Conservation (phyloP, 2,888 invertebrate species). For the Athalia circularis region DNA sequence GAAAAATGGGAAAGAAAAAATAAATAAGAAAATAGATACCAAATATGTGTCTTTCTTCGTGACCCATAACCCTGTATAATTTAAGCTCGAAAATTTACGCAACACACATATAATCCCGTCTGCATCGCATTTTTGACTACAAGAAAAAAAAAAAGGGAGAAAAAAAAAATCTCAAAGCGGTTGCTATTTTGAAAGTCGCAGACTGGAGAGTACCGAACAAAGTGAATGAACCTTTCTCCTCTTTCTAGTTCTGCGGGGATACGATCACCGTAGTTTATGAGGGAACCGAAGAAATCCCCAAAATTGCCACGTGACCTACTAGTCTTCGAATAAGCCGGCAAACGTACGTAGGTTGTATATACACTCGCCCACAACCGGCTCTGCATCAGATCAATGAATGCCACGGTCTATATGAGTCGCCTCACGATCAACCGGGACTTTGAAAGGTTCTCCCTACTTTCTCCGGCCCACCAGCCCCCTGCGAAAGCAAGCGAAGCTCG, state of each 20-base stretch:
- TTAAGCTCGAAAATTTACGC: no score
- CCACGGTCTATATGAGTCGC: slow-evolving; percentile 24
- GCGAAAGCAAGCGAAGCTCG: slow-evolving; percentile 23
- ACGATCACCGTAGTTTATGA: neutral
- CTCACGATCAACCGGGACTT: slow-evolving; percentile 28
- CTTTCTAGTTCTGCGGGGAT: neutral
- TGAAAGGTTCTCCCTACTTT: neutral
- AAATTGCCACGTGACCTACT: slow-evolving; percentile 34
- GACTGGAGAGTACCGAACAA: no score
- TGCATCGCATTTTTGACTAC: no score
- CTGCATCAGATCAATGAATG: slow-evolving; percentile 20
- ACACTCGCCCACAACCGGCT: neutral
- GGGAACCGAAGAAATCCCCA: slow-evolving; percentile 23
- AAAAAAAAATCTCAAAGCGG: no score
- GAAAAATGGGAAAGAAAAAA: no score
- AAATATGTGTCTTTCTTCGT: no score
- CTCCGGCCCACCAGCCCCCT: neutral
- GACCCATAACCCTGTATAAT: no score
- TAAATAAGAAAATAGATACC: no score
- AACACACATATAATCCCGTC: no score
- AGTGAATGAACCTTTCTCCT: neutral
- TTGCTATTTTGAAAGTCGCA: no score
- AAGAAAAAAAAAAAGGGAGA: no score
- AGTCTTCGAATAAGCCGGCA: slow-evolving; percentile 19
- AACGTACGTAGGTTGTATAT: neutral